Conservation (phyloP, 2,797 vertebrate species). For the Pachyuromys duprasi region DNA sequence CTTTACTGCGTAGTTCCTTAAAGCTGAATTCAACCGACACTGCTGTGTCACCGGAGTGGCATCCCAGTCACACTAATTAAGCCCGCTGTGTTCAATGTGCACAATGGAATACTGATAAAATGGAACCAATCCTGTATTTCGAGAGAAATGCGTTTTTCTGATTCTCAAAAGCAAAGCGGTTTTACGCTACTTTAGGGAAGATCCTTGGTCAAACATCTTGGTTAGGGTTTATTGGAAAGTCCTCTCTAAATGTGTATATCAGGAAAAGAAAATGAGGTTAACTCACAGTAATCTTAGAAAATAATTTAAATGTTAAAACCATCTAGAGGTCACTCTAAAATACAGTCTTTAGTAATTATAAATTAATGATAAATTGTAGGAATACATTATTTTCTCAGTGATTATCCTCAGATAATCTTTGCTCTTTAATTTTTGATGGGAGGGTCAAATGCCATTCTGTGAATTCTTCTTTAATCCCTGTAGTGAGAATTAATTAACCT, state of each 20-base stretch:
- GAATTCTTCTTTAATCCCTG: slow-evolving; percentile 51
- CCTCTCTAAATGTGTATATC: slow-evolving; percentile 43
- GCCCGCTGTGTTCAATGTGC: neutral
- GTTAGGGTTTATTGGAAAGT: neutral
- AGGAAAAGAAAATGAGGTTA: slow-evolving; percentile 27
- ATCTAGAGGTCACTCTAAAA: slow-evolving; percentile 51
- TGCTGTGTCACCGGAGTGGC: neutral
- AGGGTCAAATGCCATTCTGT: slow-evolving; percentile 30
- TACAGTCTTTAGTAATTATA: neutral
- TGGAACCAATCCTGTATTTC: slow-evolving; percentile 27
- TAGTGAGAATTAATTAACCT: slow-evolving; percentile 61
- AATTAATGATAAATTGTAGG: slow-evolving; percentile 54
- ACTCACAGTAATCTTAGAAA: neutral
- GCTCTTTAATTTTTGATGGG: slow-evolving; percentile 17
- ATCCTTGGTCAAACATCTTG: neutral
- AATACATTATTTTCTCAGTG: slow-evolving; percentile 56
- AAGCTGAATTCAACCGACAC: neutral
- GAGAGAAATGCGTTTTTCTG: neutral
- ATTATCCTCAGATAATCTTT: slow-evolving; percentile 60
- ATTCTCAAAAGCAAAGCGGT: slow-evolving; percentile 11
- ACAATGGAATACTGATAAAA: neutral
- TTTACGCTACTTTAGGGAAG: slow-evolving; percentile 14
- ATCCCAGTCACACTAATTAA: slow-evolving; percentile 27
- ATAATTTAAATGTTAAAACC: slow-evolving; percentile 27
- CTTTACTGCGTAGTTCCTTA: slow-evolving; percentile 42